phyloP scores from a whole-genome alignment of 2,113 vertebrate genomes.

The Spheniscus mendiculus region DNA sequence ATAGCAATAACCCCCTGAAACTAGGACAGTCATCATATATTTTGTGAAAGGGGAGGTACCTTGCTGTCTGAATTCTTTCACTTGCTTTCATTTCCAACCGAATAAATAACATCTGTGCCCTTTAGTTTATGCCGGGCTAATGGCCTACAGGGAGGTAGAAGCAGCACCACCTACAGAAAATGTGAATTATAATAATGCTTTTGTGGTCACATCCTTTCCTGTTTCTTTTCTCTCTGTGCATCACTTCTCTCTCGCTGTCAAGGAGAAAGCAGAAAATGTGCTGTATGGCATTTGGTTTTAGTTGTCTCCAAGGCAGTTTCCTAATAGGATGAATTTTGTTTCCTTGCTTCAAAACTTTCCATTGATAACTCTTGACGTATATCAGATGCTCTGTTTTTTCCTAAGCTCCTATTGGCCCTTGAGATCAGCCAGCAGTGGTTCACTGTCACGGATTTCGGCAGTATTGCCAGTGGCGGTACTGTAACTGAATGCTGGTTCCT shows the following conservation, averaged over 20 bases:
- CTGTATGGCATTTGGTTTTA: not conserved
- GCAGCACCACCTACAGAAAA: not conserved
- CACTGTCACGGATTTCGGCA: not conserved
- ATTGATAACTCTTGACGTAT: not conserved
- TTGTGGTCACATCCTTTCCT: not conserved
- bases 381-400: not conserved
- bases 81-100: not conserved
- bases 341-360: not conserved
- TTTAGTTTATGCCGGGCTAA: not conserved
- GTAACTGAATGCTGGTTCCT: not conserved
- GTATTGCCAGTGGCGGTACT: not conserved
- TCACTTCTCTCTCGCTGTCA: not conserved
- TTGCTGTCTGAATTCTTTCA: not conserved
- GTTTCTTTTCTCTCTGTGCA: not conserved
- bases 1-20: not conserved
- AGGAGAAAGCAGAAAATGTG: not conserved
- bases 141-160: not conserved
- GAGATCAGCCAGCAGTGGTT: not conserved
- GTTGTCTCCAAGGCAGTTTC: not conserved
- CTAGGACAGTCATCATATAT: rapidly evolving
- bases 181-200: not conserved
- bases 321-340: not conserved
- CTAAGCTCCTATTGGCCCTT: not conserved
- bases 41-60: not conserved
- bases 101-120: not conserved